Base-by-base conservation (phyloP, 2,797 vertebrate species). In the Pangasius krempfi region DNA sequence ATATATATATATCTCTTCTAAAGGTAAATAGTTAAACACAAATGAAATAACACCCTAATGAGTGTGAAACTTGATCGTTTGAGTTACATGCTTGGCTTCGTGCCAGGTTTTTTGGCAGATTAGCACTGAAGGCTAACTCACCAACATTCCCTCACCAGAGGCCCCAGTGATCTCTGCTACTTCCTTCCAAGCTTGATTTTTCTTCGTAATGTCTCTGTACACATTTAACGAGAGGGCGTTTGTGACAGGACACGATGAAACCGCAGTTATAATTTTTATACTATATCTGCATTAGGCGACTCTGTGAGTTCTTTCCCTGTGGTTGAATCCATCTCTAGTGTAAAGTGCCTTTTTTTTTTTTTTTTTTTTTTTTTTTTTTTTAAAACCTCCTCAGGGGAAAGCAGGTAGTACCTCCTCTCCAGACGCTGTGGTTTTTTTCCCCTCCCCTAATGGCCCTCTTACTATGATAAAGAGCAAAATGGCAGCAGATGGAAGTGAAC, bases 261-360 rank as follows among this genome's bases (percentile, higher is more conserved):
- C 52, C 30, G 30, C 54, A 13, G 20, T 33, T 58, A 18, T 16
- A 16, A 3, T 52, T 44, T 9, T 44, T 44, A 44, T 27, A 27
- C 83, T 40, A 22, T 8, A 60, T 44, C 54, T 6, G 2, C 22
- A 27, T 9, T 73, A 73, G 10, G 9, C 4, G 4, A 56, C 30
- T 40, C n/a, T 30, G 30, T 5, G 54, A 60, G 58, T 80, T 52
- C 20, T 40, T 27, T 62, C 9, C 37, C 70, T 50, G 47, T 50
- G 56, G 68, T 75, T 7, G 27, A 25, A 83, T 84, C 79, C n/a
- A 60, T 76, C 86, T 79, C 86, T 50, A 37, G 73, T 86, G 73
- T 79, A 78, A 86, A 62, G 37, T 78, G 54, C 25, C 54, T 52
- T 62, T 54, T 47, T 47, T 58, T 78, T 14, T 12, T 0, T 85